Base-by-base conservation (phyloP, 1,140 invertebrate genomes). In the Thaumetopoea pityocampa region DNA sequence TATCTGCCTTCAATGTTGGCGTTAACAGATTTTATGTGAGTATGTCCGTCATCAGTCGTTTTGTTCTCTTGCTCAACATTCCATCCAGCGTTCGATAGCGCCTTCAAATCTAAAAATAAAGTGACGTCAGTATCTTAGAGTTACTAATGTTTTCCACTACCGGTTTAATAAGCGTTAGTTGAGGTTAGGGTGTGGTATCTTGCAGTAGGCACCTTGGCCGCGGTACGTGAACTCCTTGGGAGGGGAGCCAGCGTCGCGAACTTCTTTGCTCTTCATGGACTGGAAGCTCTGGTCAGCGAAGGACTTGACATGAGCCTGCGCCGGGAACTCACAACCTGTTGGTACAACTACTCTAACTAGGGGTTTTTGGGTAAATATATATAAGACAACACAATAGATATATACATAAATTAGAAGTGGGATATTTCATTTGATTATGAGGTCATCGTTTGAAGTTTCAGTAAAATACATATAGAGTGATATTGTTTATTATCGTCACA, bases 181-280 rank as follows among this genome's bases (percentile, higher is more conserved):
- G 73, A 49, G 60, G 44, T 78, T 76, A 72, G 47, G 56, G 43
- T 58, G 49, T 29, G 19, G n/a, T 48, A 49, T 42, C 44, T 50
- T 62, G 46, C 47, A 46, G 64, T 66, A 58, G 52, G 71, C 67
- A 81, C 77, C 77, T 81, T 79, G 76, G 67, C 77, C 74, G 57
- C 77, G 80, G 62, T 85, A 87, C 28, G 80, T 73, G 62, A 87
- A 86, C 53, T 90, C 90, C 54, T 89, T 87, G 7, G 89, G 90
- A 2, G 92, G 92, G 15, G 90, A 92, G 68, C 90, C 90, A 3
- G 91, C 92, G 65, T 93, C 92, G 24, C 91, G 85, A 9, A 92
- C 90, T 79, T 93, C 92, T 78, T 93, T 92, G 28, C 87, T 89
- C 85, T 93, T 93, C 69, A 93, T 87, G 28, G 90, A 90, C 61